Base-by-base conservation (phyloP, 2,888 invertebrate genomes). In the Apantesis nais region DNA sequence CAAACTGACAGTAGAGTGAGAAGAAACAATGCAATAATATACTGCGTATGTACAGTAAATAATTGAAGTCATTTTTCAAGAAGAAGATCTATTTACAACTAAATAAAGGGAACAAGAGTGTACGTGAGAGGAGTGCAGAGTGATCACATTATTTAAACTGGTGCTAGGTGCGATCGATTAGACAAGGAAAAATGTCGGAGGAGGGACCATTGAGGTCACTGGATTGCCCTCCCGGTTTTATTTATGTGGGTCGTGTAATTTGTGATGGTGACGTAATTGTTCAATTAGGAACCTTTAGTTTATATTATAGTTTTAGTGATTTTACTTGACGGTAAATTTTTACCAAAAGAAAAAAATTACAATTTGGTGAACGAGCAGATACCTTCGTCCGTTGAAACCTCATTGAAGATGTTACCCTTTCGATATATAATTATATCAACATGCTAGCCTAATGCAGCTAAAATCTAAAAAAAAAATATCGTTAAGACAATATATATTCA, bases 151-250 rank as follows among this genome's bases (percentile, higher is more conserved):
- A 70, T 61, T 61, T 19, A 61, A n/a, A 37, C 12, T 25, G 39
- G 31, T 62, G 62, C 63, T 58, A 44, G 60, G 62, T 52, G 39
- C 66, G 66, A 70, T 70, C 66, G 64, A 62, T 66, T 61, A 48
- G 37, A 65, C 60, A 31, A 29, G 29, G 70, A 70, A 62, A 62
- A 70, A 65, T 70, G 48, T 37, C 25, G 48, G 14, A n/a, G 58
- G 34, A 29, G 29, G 22, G 41, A 25, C 44, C 58, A 29, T 62
- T 39, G 11, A 34, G 34, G 2, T 48, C 60, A 61, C 34, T 69
- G 60, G 65, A 60, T 31, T 34, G 41, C 14, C 31, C 31, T 19
- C 25, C 29, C n/a, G 14, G 22, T 41, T 39, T 31, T 39, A 14
- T 63, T 68, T 63, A 63, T 63, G 55, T 19, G 31, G 67, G 62